Percentiles rank a stretch among this genome's conserved stretches.
Evolutionary conservation across 2,797 vertebrate genomes (phyloP).

Genomic region (Echeneis naucrates): DNA sequence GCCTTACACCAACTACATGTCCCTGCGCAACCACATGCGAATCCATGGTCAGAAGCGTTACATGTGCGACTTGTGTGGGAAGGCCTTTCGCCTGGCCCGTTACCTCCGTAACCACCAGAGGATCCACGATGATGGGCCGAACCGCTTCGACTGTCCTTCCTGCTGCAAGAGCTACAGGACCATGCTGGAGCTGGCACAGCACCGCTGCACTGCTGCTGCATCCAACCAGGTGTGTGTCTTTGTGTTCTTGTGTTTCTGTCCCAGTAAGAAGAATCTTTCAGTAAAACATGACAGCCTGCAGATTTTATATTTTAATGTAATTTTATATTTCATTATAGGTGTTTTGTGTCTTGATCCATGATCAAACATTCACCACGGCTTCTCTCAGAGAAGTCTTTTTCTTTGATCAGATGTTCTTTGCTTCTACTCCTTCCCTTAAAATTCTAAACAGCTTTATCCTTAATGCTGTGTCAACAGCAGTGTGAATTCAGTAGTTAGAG

Average conservation of each 20-base stretch:
- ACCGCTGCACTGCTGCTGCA: constrained; percentile 69
- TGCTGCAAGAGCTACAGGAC: constrained; percentile 83
- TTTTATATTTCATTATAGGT: not conserved
- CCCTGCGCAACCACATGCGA: constrained; percentile 81
- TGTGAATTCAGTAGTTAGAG: not conserved
- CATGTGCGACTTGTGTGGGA: constrained; percentile 80
- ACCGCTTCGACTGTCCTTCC: constrained; percentile 82
- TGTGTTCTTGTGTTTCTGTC: not conserved
- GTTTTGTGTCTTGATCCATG: not conserved
- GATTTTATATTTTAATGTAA: not conserved
- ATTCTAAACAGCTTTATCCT: not conserved
- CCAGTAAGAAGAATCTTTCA: not conserved
- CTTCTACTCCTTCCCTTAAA: not conserved
- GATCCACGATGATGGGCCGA: constrained; percentile 82
- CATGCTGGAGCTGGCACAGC: constrained; percentile 82
- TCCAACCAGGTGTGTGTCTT: constrained; percentile 67
- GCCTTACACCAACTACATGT: constrained; percentile 84
- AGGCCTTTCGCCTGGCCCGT: constrained; percentile 80
- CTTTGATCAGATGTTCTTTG: not conserved
- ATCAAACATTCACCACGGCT: not conserved
- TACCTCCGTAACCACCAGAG: constrained; percentile 83
- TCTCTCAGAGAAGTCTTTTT: not conserved
- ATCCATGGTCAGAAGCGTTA: constrained; percentile 83
- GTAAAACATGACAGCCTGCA: not conserved
- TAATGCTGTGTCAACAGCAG: not conserved